Evolutionary conservation across 2,797 vertebrate species (phyloP).

Genomic region (Hephaestus fuliginosus): DNA sequence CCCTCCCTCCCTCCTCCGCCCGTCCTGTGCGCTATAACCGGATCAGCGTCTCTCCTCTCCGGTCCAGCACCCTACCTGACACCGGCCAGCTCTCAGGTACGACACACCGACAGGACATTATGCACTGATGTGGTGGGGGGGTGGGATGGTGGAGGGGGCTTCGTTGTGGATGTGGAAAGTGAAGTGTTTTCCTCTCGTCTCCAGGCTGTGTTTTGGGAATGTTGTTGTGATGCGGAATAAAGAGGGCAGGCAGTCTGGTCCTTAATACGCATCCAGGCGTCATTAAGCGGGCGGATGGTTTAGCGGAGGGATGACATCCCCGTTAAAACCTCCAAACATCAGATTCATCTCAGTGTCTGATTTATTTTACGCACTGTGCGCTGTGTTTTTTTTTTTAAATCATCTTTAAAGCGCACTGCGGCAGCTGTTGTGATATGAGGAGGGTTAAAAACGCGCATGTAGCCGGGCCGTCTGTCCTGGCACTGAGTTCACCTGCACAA

Average conservation of each 20-base stretch:
- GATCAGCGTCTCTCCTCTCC: slow-evolving; percentile 72
- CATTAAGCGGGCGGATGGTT: slow-evolving; percentile 61
- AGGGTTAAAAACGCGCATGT: slow-evolving; percentile 15
- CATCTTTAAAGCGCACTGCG: slow-evolving; percentile 64
- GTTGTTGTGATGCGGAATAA: slow-evolving; percentile 48
- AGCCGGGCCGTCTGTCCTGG: slow-evolving; percentile 21
- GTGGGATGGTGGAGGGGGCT: background rate
- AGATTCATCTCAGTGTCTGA: background rate
- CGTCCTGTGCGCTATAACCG: slow-evolving; percentile 65
- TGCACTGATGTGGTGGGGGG: too few species aligned
- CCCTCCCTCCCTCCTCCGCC: slow-evolving; percentile 27
- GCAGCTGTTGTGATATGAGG: slow-evolving; percentile 46
- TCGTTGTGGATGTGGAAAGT: background rate
- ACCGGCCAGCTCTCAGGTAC: slow-evolving; percentile 76
- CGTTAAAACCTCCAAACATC: slow-evolving; percentile 45
- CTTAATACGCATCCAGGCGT: slow-evolving; percentile 57
- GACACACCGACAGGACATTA: slow-evolving; percentile 25
- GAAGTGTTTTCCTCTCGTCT: background rate
- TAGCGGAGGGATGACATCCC: slow-evolving; percentile 63
- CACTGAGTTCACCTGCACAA: slow-evolving; percentile 46
- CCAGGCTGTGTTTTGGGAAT: slow-evolving; percentile 5
- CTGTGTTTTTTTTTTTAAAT: background rate
- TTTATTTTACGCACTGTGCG: background rate
- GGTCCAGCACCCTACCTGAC: slow-evolving; percentile 67
- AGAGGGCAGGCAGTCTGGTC: slow-evolving; percentile 36